phyloP scores from a whole-genome alignment of 2,888 invertebrate species.

The Blastobasis lacticolella region DNA sequence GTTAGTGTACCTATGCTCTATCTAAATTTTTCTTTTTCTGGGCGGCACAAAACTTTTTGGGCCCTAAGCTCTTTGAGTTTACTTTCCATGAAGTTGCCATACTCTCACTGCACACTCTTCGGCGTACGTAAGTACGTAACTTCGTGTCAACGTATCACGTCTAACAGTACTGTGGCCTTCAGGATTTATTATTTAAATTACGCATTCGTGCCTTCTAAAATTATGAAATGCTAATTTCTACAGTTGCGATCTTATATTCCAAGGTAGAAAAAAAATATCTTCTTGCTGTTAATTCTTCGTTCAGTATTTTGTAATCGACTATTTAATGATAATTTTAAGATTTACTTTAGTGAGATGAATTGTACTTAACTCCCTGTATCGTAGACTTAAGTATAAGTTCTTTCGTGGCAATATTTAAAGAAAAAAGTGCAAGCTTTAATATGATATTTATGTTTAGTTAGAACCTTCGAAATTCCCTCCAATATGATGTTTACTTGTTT shows the following conservation, averaged over 20 bases:
- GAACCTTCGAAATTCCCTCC: slow-evolving; percentile 45
- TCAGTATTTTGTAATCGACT: not conserved
- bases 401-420: slow-evolving; percentile 45
- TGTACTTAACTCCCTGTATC: slow-evolving; percentile 16
- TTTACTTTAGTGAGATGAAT: slow-evolving; percentile 28
- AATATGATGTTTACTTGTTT: slow-evolving; percentile 17
- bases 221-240: slow-evolving; percentile 3
- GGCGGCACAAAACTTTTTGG: too few species aligned
- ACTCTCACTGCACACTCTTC: too few species aligned
- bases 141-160: too few species aligned
- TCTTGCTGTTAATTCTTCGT: not conserved
- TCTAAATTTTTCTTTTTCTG: too few species aligned
- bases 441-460: slow-evolving; percentile 22
- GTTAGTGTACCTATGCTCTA: too few species aligned
- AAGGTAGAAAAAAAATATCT: not conserved
- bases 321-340: slow-evolving; percentile 7
- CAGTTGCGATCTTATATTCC: too few species aligned
- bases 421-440: slow-evolving; percentile 44
- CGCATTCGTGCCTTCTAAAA: slow-evolving; percentile 37
- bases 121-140: too few species aligned
- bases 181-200: too few species aligned
- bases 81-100: too few species aligned
- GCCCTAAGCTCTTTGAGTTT: too few species aligned
- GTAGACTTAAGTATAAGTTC: slow-evolving; percentile 29
- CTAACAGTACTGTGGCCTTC: too few species aligned